Percentiles rank a stretch among this genome's conserved stretches.
phyloP scores from a whole-genome alignment of 2,113 vertebrate species.

The Heliornis fulica region DNA sequence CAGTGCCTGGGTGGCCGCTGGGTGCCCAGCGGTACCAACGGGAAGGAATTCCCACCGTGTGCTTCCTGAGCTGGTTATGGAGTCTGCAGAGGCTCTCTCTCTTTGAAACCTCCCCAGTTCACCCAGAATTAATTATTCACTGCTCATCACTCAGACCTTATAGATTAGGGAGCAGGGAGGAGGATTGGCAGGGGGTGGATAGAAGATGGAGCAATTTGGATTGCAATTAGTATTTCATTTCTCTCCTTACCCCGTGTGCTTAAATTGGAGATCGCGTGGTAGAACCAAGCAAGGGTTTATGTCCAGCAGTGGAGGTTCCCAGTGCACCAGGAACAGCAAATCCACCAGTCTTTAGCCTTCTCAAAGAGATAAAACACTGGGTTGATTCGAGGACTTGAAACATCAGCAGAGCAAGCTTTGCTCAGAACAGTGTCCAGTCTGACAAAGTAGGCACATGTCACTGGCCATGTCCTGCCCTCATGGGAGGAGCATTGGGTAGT shows the following conservation, averaged over 20 bases:
- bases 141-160: not conserved
- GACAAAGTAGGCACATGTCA: not conserved
- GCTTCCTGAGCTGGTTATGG: not conserved
- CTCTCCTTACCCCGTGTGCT: not conserved
- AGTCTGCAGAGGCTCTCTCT: not conserved
- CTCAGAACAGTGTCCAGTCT: not conserved
- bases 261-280: not conserved
- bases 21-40: fast-evolving
- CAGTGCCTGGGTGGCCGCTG: not conserved
- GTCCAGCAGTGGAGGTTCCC: not conserved
- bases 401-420: not conserved
- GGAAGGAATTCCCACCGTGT: fast-evolving
- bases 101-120: not conserved
- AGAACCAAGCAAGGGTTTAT: not conserved
- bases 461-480: not conserved
- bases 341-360: not conserved
- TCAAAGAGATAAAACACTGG: not conserved
- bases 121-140: conserved; percentile 6
- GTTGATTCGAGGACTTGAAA: not conserved
- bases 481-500: fast-evolving
- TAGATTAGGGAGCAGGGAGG: conserved; percentile 19
- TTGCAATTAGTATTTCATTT: conserved; percentile 38
- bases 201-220: conserved; percentile 6
- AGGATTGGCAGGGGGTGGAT: conserved; percentile 5
- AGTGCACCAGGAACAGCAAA: not conserved